Percentiles rank a stretch among this genome's conserved stretches.
These are phyloP conservation scores for Zoanthus gigantus DNA, from an alignment of 92 coral and sea anemone genomes.

Conservation along the genomic window DNA sequence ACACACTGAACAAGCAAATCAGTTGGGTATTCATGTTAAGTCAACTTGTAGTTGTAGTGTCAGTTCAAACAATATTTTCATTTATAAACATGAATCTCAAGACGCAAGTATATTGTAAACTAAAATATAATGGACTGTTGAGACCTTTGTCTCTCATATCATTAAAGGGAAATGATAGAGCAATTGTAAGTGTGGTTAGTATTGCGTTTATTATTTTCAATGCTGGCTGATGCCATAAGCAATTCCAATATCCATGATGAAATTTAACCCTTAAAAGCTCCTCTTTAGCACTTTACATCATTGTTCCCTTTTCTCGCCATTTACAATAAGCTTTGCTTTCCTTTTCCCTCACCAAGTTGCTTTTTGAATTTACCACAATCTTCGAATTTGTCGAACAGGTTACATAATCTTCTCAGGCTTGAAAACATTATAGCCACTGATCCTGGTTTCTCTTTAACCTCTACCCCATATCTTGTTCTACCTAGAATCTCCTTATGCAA, in stretches of 20 bases:
- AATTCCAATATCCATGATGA: slow-evolving; percentile 57
- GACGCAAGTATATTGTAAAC: too few species aligned
- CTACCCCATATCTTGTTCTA: slow-evolving; percentile 56
- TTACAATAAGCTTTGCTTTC: slow-evolving; percentile 42
- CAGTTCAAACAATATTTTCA: too few species aligned
- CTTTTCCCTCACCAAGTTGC: slow-evolving; percentile 47
- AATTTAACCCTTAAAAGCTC: slow-evolving; percentile 36
- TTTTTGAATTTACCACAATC: slow-evolving; percentile 38
- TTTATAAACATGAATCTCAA: too few species aligned
- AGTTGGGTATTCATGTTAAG: too few species aligned
- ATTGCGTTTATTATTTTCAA: background rate
- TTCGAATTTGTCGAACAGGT: background rate
- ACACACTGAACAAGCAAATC: too few species aligned
- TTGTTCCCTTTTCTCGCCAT: slow-evolving; percentile 36
- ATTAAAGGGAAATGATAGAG: slow-evolving; percentile 12
- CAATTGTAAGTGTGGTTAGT: background rate
- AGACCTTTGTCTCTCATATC: too few species aligned
- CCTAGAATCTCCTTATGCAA: slow-evolving; percentile 50
- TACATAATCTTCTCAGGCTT: slow-evolving; percentile 44
- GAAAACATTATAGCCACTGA: slow-evolving; percentile 40
- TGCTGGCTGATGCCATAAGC: slow-evolving; percentile 29
- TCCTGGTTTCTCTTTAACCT: slow-evolving; percentile 52
- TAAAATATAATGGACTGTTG: too few species aligned
- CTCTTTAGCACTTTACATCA: slow-evolving; percentile 26
- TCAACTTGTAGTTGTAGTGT: too few species aligned